Evolutionary conservation across 2,113 vertebrate species (phyloP).

Genomic region (Mus spicilegus): DNA sequence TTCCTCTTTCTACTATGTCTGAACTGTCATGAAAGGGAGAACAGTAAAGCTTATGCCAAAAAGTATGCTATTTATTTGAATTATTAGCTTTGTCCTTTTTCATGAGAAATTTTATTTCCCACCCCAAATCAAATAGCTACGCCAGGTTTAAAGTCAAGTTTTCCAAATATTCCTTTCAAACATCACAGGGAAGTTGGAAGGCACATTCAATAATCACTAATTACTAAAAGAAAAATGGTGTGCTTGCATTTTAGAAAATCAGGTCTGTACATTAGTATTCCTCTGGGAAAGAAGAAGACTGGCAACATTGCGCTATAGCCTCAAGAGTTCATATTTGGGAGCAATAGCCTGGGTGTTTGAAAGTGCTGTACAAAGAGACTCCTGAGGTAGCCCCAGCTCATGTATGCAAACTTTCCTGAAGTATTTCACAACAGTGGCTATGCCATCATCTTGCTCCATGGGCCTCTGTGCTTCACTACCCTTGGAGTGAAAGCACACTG

Average conservation of each 20-base stretch:
- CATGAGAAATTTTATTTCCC: background rate
- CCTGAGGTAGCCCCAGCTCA: no score
- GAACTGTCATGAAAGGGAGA: background rate
- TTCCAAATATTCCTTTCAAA: background rate
- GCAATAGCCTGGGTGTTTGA: background rate
- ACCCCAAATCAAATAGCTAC: background rate
- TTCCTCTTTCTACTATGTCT: background rate
- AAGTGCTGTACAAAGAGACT: no score
- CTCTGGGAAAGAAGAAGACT: background rate
- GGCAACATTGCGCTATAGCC: background rate
- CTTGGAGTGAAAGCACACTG: background rate
- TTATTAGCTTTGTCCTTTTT: background rate
- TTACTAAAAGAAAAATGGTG: background rate
- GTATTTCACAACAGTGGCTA: background rate
- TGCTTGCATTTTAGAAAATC: background rate
- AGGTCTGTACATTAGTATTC: background rate
- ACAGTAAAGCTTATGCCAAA: background rate
- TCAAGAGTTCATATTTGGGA: background rate
- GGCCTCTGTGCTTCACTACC: background rate
- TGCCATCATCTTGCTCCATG: background rate
- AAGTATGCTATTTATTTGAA: background rate
- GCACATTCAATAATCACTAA: no score
- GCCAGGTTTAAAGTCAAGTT: background rate
- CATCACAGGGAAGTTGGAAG: background rate
- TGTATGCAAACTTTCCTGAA: background rate